phyloP scores from a whole-genome alignment of 2,113 vertebrate genomes.

The Neolamprologus caudopunctatus region DNA sequence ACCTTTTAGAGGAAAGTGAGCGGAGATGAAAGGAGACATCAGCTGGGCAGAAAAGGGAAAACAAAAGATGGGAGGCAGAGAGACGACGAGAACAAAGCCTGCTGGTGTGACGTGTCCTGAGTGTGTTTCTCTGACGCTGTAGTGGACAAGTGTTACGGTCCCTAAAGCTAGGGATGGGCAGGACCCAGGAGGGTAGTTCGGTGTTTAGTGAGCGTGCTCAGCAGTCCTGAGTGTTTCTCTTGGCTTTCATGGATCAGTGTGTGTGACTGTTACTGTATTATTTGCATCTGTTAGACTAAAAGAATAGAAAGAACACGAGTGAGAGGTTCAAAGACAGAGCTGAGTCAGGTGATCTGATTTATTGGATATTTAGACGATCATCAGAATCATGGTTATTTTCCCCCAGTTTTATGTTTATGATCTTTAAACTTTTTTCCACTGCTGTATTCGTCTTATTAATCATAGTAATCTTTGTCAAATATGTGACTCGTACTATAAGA shows the following conservation, averaged over 20 bases:
- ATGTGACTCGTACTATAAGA: not conserved
- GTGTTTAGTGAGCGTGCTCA: slow-evolving; percentile 45
- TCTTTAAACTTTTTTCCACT: not conserved
- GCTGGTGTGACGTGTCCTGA: not conserved
- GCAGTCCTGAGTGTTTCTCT: slow-evolving; percentile 49
- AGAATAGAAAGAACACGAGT: not conserved
- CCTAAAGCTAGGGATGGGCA: not conserved
- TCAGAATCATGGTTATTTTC: not conserved
- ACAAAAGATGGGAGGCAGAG: not conserved
- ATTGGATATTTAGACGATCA: accelerated
- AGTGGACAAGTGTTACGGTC: not conserved
- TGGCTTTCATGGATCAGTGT: slow-evolving; percentile 37
- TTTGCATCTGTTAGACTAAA: not conserved
- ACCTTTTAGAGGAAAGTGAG: not conserved
- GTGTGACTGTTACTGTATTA: not conserved
- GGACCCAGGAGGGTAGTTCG: not conserved
- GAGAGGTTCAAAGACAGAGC: not conserved
- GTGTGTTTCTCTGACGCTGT: not conserved
- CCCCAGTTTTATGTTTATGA: not conserved
- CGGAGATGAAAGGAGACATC: not conserved
- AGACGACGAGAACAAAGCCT: not conserved
- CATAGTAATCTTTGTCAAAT: not conserved
- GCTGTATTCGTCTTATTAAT: accelerated
- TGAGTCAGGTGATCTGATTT: not conserved
- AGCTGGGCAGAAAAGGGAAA: not conserved